Evolutionary conservation across 2,113 vertebrate species (phyloP), one percentile per base, ranked within the genome.

Genomic region (Pelvicachromis taeniatus): DNA sequence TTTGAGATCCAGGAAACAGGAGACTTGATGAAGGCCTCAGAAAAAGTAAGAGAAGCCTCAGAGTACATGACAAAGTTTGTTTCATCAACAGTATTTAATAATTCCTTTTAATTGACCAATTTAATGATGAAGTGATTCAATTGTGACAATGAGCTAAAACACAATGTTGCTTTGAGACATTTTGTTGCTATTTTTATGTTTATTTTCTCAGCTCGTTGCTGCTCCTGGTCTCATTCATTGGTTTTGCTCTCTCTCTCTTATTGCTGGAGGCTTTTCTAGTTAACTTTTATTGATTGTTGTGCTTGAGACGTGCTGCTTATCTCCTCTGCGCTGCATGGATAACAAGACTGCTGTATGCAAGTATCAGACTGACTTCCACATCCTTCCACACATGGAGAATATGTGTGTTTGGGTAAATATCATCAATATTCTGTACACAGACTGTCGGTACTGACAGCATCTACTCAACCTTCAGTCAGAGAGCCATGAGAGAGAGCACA

Each of bases 261-360:
- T 3, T 19, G 16, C 7, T 17, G 8, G 23, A 83, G 42, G 42
- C 50, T 84, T 68, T 88, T 82, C 81, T 16, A 3, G 58, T 85
- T 88, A 85, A 70, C 56, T 42, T 53, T 10, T 29, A 89, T 88
- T n/a, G 89, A 93, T 91, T 9, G 14, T 31, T 9, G n/a, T 5
- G 56, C 50, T 82, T 11, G 42, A 89, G 85, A 82, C 19, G 7
- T 55, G 77, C 84, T 68, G 78, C 83, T 93, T 84, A 81, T 88
- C 87, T 65, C 8, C 58, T 61, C 42, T 16, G 5, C 55, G 23
- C 48, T 23, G 79, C 90, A 45, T 35, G 73, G 70, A 19, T 63
- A 89, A 81, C 73, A 16, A 45, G 50, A 26, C 40, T 3, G 29
- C 14, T 50, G 56, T 11, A 35, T 31, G 7, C 38, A 90, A 78